These are phyloP conservation scores for Drosophila tani DNA, from an alignment of 1,140 invertebrate genomes.

Conservation along the genomic window DNA sequence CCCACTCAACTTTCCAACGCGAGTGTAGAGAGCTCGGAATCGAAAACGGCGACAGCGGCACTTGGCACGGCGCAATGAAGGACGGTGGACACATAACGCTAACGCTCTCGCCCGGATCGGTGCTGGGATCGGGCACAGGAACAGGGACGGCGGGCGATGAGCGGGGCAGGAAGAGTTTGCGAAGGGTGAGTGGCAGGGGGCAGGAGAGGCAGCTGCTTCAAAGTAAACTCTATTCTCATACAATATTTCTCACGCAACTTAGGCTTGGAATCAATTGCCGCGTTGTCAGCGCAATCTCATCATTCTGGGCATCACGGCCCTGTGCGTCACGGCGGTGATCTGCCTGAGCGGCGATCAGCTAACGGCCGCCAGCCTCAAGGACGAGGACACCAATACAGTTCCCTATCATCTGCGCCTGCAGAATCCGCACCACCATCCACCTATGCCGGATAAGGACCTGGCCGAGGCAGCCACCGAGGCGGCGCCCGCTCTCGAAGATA, in stretches of 20 bases:
- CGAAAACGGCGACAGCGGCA: neutral
- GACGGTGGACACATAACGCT: slow-evolving; percentile 75
- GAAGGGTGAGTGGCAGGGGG: slow-evolving; percentile 60
- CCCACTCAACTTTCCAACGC: slow-evolving; percentile 19
- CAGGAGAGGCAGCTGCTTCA: neutral
- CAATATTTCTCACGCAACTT: slow-evolving; percentile 51
- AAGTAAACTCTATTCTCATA: slow-evolving; percentile 11
- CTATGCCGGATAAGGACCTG: slow-evolving; percentile 27
- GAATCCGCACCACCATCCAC: slow-evolving; percentile 58
- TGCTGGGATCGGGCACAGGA: neutral
- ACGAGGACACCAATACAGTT: slow-evolving; percentile 25
- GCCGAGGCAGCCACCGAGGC: slow-evolving; percentile 14
- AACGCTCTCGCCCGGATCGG: slow-evolving; percentile 53
- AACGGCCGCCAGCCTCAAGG: slow-evolving; percentile 39
- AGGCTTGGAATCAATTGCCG: slow-evolving; percentile 94
- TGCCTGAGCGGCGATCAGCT: slow-evolving; percentile 72
- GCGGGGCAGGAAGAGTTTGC: slow-evolving; percentile 64
- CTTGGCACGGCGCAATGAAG: slow-evolving; percentile 46
- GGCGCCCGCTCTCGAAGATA: slow-evolving; percentile 25
- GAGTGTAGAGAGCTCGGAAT: slow-evolving; percentile 13
- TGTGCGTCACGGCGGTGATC: slow-evolving; percentile 67
- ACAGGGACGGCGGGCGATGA: slow-evolving; percentile 42
- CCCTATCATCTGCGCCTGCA: slow-evolving; percentile 53
- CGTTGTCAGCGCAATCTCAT: slow-evolving; percentile 91
- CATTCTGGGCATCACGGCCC: slow-evolving; percentile 86